phyloP scores from a whole-genome alignment of 2,113 vertebrate species.

The Dipodomys stephensi region DNA sequence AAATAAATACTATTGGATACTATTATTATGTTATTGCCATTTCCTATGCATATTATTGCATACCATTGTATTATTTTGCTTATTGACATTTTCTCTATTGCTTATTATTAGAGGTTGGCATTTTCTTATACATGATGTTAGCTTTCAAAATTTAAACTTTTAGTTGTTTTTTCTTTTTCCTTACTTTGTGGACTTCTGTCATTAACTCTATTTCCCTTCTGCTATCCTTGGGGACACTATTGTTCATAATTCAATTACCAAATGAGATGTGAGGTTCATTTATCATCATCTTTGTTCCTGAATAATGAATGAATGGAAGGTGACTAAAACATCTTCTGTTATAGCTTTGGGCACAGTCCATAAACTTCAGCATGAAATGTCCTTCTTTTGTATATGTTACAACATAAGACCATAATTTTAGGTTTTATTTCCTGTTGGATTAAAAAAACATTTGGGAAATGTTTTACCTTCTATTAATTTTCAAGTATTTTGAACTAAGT shows the following conservation, averaged over 20 bases:
- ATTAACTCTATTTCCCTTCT: background rate
- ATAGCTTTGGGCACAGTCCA: slow-evolving; percentile 32
- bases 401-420: slow-evolving; percentile 20
- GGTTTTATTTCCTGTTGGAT: slow-evolving; percentile 55
- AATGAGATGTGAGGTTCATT: slow-evolving; percentile 1
- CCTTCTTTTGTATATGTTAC: background rate
- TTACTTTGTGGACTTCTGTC: background rate
- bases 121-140: background rate
- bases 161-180: background rate
- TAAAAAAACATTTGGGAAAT: slow-evolving; percentile 56
- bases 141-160: background rate
- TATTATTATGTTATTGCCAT: background rate
- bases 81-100: background rate
- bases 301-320: slow-evolving; percentile 41
- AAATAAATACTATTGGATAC: background rate
- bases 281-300: slow-evolving; percentile 1
- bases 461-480: background rate
- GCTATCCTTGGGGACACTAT: background rate
- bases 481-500: background rate
- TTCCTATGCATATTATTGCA: background rate
- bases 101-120: background rate
- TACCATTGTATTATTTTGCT: background rate
- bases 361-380: background rate
- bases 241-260: background rate
- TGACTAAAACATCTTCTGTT: slow-evolving; percentile 35